Evolutionary conservation across 2,888 invertebrate species (phyloP), one percentile per base, ranked within the genome.

Genomic region (Hermaeophaga mercurialis): DNA sequence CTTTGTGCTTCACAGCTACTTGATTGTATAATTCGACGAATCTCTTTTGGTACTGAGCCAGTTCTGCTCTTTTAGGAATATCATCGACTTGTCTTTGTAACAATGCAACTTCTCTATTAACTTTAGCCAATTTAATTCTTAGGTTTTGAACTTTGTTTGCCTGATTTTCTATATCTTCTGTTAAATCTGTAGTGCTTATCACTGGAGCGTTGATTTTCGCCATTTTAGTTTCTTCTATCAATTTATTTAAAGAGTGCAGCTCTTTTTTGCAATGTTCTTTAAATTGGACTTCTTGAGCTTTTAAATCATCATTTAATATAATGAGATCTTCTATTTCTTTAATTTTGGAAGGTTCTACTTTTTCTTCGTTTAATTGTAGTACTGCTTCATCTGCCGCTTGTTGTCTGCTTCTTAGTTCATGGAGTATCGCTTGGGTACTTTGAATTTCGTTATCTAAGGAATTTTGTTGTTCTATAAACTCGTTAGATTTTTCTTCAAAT

Each of bases 21-120:
- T 92, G 96, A 80, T 95, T 94, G 73, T 96, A 96, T 6, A 98
- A 84, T 79, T 98, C 98, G 70, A 97, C 84, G 77, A 99, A 98
- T 67, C 98, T 82, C 70, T 92, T 85, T 75, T 98, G 96, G 76
- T 99, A 98, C 74, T 99, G 98, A 48, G 92, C 85, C 49, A 98
- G 80, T 75, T 99, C 98, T 0, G 94, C 91, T 57, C 95, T 84
- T 24, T 93, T 91, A 0, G 98, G 98, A 53, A 96, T 88, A 70
- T 95, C 94, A 74, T 98, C 98, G 53, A 97, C 80, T 70, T 92
- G 91, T 18, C 94, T 82, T 55, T 92, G 89, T 65, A 96, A 84
- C 8, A 85, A 82, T 11, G 93, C 86, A 54, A 96, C 87, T 62
- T 87, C 86, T 33, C 92, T 82, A 76, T 90, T 92, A 62, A 87